These are phyloP conservation scores for Poicephalus meyeri DNA, from an alignment of 2,113 vertebrate species.

Conservation along the genomic window DNA sequence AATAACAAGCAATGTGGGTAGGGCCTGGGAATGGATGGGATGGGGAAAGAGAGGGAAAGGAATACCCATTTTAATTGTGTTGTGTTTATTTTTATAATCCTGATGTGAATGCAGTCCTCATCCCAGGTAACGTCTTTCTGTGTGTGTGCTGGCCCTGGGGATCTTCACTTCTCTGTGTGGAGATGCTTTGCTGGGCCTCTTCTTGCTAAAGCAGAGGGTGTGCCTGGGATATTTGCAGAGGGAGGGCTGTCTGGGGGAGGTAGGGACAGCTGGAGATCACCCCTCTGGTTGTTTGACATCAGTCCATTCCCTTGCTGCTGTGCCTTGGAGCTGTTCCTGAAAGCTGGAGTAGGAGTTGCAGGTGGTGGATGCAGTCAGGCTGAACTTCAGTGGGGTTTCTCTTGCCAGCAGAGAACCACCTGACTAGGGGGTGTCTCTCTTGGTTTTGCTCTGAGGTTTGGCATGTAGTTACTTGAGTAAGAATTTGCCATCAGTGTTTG, in stretches of 20 bases:
- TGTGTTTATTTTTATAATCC: conserved; percentile 65
- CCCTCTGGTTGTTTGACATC: not conserved
- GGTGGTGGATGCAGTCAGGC: not conserved
- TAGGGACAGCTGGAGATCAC: not conserved
- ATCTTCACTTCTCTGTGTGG: not conserved
- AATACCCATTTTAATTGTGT: conserved; percentile 58
- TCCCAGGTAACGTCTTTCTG: conserved; percentile 80
- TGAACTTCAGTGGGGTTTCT: not conserved
- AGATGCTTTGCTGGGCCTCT: conserved; percentile 42
- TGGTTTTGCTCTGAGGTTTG: not conserved
- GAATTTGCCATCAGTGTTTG: not conserved
- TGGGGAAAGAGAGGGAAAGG: not conserved
- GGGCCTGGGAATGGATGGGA: not conserved
- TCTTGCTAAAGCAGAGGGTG: conserved; percentile 17
- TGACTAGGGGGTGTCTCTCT: not conserved
- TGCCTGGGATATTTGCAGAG: conserved; percentile 13
- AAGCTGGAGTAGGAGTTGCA: not conserved
- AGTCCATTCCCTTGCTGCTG: not conserved
- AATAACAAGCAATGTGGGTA: not conserved
- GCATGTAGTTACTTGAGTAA: not conserved
- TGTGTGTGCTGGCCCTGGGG: conserved; percentile 52
- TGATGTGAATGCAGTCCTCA: conserved; percentile 78
- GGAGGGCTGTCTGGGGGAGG: not conserved
- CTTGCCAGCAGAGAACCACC: not conserved
- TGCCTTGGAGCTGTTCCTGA: conserved; percentile 8